Percentiles rank a stretch among this genome's conserved stretches.
Conservation (phyloP, 2,113 vertebrate genomes). For the Oplegnathus fasciatus region DNA sequence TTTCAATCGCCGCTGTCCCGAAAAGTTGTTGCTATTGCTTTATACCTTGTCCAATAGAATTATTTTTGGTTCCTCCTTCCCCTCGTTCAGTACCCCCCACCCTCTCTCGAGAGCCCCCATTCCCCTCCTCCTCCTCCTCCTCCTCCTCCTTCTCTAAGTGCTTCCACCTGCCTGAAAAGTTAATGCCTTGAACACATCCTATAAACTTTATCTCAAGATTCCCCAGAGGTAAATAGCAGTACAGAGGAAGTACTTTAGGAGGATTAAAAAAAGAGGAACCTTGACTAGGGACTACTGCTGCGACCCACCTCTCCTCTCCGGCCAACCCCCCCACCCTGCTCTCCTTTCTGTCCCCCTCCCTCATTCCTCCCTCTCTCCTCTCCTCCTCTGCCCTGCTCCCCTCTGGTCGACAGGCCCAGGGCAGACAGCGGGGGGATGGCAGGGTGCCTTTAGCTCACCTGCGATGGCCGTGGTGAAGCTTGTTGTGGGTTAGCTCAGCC, state of each 20-base stretch:
- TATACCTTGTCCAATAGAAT: slow-evolving; percentile 71
- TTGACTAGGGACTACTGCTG: slow-evolving; percentile 77
- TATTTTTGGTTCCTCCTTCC: slow-evolving; percentile 76
- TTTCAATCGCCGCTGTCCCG: slow-evolving; percentile 50
- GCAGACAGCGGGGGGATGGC: slow-evolving; percentile 77
- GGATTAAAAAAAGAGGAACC: slow-evolving; percentile 77
- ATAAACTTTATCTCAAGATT: slow-evolving; percentile 81
- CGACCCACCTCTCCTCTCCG: slow-evolving; percentile 78
- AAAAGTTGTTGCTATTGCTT: slow-evolving; percentile 74
- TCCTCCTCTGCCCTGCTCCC: slow-evolving; percentile 78
- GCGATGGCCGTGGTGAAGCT: slow-evolving; percentile 87
- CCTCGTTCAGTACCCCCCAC: slow-evolving; percentile 60
- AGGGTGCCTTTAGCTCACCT: slow-evolving; percentile 86
- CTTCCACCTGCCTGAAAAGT: slow-evolving; percentile 84
- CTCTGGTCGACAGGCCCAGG: slow-evolving; percentile 83
- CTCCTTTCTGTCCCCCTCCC: slow-evolving; percentile 79
- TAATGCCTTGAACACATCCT: slow-evolving; percentile 77
- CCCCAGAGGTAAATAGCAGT: slow-evolving; percentile 66
- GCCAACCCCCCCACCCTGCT: slow-evolving; percentile 75
- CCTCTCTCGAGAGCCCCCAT: slow-evolving; percentile 36
- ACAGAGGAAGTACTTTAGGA: slow-evolving; percentile 78
- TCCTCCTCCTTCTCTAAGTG: slow-evolving; percentile 74
- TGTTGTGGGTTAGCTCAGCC: slow-evolving; percentile 86
- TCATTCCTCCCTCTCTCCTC: slow-evolving; percentile 81
- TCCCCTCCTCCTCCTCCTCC: slow-evolving; percentile 12